Evolutionary conservation across 2,113 vertebrate species (phyloP).

Genomic region (Lamprotornis superbus): DNA sequence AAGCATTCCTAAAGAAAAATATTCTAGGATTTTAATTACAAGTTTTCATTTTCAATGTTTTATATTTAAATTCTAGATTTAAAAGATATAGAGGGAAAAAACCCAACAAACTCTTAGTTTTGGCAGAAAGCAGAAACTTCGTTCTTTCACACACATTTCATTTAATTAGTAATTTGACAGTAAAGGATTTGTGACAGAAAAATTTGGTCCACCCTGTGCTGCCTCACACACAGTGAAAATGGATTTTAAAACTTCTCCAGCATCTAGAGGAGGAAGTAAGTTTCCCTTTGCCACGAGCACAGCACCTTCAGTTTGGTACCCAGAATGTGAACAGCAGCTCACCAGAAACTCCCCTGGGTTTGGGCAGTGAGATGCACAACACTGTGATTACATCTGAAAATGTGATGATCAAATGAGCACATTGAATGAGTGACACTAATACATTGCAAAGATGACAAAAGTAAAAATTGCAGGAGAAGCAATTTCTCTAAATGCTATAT

Average conservation of each 20-base stretch:
- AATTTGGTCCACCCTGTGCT: background rate
- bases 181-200: background rate
- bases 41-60: background rate
- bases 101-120: background rate
- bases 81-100: background rate
- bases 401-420: background rate
- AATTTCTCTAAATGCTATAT: background rate
- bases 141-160: background rate
- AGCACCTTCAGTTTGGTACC: background rate
- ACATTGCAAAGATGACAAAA: background rate
- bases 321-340: accelerated
- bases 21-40: background rate
- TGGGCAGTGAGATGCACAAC: background rate
- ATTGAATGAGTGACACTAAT: background rate
- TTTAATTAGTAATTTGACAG: background rate
- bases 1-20: background rate
- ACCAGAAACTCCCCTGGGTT: accelerated
- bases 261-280: background rate
- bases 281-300: background rate
- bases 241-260: background rate
- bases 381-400: background rate
- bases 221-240: background rate
- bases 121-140: background rate
- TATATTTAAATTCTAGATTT: background rate
- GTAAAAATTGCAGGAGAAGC: background rate